Evolutionary conservation across 2,888 invertebrate genomes (phyloP).

Genomic region (Cryptus viduatorius): DNA sequence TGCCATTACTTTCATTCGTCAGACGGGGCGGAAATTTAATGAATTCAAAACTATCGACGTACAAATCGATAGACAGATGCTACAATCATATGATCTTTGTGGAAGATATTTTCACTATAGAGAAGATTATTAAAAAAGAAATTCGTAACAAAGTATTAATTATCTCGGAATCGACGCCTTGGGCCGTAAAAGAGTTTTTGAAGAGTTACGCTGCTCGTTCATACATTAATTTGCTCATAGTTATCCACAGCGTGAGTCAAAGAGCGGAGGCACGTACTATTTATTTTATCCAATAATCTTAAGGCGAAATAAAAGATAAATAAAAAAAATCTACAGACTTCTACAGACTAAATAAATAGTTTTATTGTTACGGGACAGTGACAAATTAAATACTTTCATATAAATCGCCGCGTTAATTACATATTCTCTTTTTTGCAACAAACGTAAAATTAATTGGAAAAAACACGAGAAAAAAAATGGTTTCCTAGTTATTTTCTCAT

Average conservation of each 20-base stretch:
- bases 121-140: slow-evolving; percentile 88
- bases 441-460: too few species aligned
- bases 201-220: slow-evolving; percentile 87
- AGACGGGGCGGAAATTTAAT: slow-evolving; percentile 18
- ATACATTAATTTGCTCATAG: slow-evolving; percentile 90
- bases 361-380: background rate
- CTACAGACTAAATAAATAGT: background rate
- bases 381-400: too few species aligned
- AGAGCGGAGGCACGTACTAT: slow-evolving; percentile 72
- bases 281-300: background rate
- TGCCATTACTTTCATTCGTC: slow-evolving; percentile 43
- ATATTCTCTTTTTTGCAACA: too few species aligned
- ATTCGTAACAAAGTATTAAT: slow-evolving; percentile 88
- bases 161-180: slow-evolving; percentile 90
- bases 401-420: too few species aligned
- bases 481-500: background rate
- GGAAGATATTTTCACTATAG: slow-evolving; percentile 88
- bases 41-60: background rate
- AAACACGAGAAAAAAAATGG: too few species aligned
- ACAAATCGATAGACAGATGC: slow-evolving; percentile 84
- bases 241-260: slow-evolving; percentile 88
- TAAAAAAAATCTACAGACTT: background rate
- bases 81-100: slow-evolving; percentile 89
- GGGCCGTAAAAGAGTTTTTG: slow-evolving; percentile 91
- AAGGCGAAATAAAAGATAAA: background rate